Evolutionary conservation across 2,797 vertebrate species (phyloP), one percentile per base, ranked within the genome.

Genomic region (Pangasius mekongensis): DNA sequence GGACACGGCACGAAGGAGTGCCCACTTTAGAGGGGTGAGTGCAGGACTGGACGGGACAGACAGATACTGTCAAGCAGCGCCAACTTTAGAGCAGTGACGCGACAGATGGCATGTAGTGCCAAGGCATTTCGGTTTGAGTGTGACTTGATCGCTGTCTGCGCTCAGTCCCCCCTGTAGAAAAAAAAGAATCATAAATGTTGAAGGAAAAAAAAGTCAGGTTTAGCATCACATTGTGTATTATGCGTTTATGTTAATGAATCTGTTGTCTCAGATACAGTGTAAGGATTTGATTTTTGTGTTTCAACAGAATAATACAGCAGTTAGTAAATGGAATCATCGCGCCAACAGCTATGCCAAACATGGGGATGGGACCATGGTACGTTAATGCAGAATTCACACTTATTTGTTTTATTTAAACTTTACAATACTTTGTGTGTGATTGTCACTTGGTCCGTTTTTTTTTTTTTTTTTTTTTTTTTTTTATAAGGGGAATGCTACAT

Each of bases 241-340:
- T n/a, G 13, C 0, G 11, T n/a, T 76, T 13, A 74, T 5, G 5
- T 76, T n/a, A 11, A 36, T 39, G 2, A 43, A 43, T 43, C 43
- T 43, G 43, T 7, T 43, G 43, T 43, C 43, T 43, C 20, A 10
- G 36, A 47, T 49, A 10, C 0, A 62, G 7, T n/a, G 1, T 43
- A 74, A 84, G 33, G 22, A 20, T 69, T 77, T 5, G 27, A 47
- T 39, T 67, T 33, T 88, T 52, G 24, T 89, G n/a, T 89, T 83
- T 30, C n/a, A 87, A 49, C 94, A 99, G 98, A 94, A 99, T 99
- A 92, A 99, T 99, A 91, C 98, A 99, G 93, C 98, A 99, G 92
- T 93, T 99, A 92, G 98, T 99, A 77, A 99, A 99, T 74, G 98
- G 98, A 90, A 98, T 99, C 90, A 99, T 99, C 90, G 98, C 98